A percentile compares a stretch with the other conserved stretches of the same genome.
These are phyloP conservation scores for Catharus fuscescens DNA, from an alignment of 2,113 vertebrate genomes.

Conservation along the genomic window DNA sequence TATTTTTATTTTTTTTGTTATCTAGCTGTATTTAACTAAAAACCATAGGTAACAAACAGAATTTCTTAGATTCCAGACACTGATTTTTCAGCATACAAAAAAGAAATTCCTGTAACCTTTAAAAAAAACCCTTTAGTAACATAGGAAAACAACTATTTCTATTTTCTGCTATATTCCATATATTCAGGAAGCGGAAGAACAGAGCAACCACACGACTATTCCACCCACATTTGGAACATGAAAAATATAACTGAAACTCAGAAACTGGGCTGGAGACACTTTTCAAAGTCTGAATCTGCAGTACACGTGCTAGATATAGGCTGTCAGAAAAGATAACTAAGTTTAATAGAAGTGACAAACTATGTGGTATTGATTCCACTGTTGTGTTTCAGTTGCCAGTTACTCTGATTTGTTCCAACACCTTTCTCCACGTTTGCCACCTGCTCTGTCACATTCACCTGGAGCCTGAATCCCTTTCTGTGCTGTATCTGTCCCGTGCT, in stretches of 20 bases:
- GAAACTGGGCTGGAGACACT: background rate
- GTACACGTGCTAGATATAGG: fast-evolving
- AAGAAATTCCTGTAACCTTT: background rate
- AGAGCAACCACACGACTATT: background rate
- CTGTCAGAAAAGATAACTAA: background rate
- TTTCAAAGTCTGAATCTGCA: background rate
- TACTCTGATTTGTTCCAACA: background rate
- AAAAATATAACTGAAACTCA: background rate
- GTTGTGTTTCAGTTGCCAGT: background rate
- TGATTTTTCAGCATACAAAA: background rate
- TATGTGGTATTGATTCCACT: fast-evolving
- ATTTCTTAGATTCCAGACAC: background rate
- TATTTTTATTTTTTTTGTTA: background rate
- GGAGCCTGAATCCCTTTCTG: background rate
- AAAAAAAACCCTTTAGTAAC: background rate
- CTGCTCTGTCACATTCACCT: background rate
- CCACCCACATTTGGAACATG: background rate
- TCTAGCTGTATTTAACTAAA: background rate
- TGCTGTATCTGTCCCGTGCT: background rate
- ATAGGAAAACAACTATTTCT: background rate
- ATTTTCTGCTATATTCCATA: background rate
- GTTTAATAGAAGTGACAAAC: background rate
- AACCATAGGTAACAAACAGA: background rate
- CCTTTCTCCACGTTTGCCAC: background rate
- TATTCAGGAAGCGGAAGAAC: background rate